A percentile compares a stretch with the other conserved stretches of the same genome.
Evolutionary conservation across 2,888 invertebrate genomes (phyloP).

Genomic region (Spilosoma lubricipeda): DNA sequence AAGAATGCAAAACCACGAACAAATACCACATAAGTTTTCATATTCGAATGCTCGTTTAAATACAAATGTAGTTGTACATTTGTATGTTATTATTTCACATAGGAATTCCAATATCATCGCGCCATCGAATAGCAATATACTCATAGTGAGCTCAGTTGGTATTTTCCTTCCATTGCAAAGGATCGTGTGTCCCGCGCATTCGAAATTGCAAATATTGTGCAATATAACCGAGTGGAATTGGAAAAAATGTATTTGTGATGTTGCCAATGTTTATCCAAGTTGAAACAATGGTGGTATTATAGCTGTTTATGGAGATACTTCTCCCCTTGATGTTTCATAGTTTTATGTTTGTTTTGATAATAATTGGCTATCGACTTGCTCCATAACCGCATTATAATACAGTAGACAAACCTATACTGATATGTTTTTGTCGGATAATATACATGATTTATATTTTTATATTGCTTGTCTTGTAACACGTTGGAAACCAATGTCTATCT

Average conservation of each 20-base stretch:
- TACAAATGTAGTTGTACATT: slow-evolving; percentile 51
- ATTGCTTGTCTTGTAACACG: neutral
- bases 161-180: slow-evolving; percentile 74
- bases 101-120: slow-evolving; percentile 78
- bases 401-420: neutral
- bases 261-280: slow-evolving; percentile 42
- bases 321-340: neutral
- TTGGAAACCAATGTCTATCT: too few relatives aligned
- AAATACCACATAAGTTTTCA: neutral
- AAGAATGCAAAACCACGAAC: neutral
- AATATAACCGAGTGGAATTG: slow-evolving; percentile 62
- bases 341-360: slow-evolving; percentile 8
- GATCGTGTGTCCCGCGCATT: slow-evolving; percentile 65
- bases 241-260: slow-evolving; percentile 51
- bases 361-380: neutral
- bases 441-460: neutral
- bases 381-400: neutral
- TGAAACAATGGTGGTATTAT: slow-evolving; percentile 33
- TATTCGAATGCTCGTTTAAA: slow-evolving; percentile 32
- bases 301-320: slow-evolving; percentile 21
- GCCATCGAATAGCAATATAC: slow-evolving; percentile 74
- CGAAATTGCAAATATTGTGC: slow-evolving; percentile 78
- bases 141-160: slow-evolving; percentile 67
- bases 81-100: slow-evolving; percentile 65
- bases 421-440: neutral